These are phyloP conservation scores for Heterochromis multidens DNA, from an alignment of 2,113 vertebrate species.

Conservation along the genomic window DNA sequence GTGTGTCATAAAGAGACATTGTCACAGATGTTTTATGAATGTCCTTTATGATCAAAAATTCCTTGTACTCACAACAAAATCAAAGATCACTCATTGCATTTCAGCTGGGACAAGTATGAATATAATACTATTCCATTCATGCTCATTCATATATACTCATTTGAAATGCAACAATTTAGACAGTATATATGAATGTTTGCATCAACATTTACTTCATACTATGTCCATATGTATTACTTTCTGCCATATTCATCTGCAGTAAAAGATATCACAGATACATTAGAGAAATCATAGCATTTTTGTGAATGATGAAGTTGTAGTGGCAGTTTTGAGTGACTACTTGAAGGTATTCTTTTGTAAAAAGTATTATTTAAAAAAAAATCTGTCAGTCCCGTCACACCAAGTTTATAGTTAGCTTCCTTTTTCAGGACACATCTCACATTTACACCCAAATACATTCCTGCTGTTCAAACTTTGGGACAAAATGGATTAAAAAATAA, in stretches of 20 bases:
- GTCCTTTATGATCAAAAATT: neutral
- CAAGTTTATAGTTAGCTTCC: no score
- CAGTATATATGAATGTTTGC: neutral
- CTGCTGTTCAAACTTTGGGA: no score
- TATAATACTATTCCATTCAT: neutral
- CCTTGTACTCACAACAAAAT: neutral
- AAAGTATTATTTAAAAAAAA: no score
- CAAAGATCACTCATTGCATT: neutral
- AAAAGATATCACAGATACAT: neutral
- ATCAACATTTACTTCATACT: neutral
- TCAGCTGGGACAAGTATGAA: neutral
- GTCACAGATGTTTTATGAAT: slow-evolving; percentile 10
- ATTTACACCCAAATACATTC: no score
- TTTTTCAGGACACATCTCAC: no score
- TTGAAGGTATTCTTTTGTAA: neutral
- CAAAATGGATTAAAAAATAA: no score
- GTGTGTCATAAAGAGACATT: neutral
- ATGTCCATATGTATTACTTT: neutral
- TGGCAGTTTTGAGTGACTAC: no score
- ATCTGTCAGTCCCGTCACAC: no score
- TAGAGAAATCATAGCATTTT: neutral
- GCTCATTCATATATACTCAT: neutral
- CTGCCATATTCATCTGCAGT: neutral
- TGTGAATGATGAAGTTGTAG: no score
- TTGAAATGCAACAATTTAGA: neutral